Percentiles rank a stretch among this genome's conserved stretches.
Evolutionary conservation across 2,113 vertebrate species (phyloP).

Genomic region (Dolichallabes microphthalmus): DNA sequence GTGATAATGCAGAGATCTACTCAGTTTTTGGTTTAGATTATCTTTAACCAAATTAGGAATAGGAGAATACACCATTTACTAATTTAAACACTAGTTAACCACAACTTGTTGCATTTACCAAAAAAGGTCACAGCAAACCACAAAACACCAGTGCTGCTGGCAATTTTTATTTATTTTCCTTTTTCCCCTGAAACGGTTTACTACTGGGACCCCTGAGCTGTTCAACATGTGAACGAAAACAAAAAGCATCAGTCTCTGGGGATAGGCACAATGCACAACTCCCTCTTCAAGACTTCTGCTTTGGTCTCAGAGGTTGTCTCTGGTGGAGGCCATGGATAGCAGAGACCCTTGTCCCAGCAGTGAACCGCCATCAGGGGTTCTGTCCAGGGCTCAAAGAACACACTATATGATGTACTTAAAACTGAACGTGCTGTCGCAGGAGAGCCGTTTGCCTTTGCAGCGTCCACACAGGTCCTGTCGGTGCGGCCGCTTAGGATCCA

Average conservation of each 20-base stretch:
- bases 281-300: conserved; percentile 18
- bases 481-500: conserved; percentile 93
- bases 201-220: conserved; percentile 31
- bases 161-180: conserved; percentile 49
- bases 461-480: conserved; percentile 94
- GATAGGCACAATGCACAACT: conserved; percentile 23
- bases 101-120: neutral
- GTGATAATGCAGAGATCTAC: no score
- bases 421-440: conserved; percentile 96
- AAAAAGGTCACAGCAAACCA: neutral
- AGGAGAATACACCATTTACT: neutral
- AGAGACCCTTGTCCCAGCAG: neutral
- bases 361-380: conserved; percentile 7
- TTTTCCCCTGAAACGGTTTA: conserved; percentile 53
- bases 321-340: neutral
- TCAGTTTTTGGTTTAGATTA: no score
- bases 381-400: neutral
- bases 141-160: conserved; percentile 52
- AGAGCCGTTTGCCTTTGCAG: conserved; percentile 94
- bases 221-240: conserved; percentile 58
- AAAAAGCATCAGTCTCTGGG: conserved; percentile 47
- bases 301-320: neutral
- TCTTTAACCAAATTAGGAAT: neutral
- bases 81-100: neutral
- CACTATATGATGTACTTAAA: conserved; percentile 95